phyloP scores from a whole-genome alignment of 2,797 vertebrate genomes.

The Botia kubotai region DNA sequence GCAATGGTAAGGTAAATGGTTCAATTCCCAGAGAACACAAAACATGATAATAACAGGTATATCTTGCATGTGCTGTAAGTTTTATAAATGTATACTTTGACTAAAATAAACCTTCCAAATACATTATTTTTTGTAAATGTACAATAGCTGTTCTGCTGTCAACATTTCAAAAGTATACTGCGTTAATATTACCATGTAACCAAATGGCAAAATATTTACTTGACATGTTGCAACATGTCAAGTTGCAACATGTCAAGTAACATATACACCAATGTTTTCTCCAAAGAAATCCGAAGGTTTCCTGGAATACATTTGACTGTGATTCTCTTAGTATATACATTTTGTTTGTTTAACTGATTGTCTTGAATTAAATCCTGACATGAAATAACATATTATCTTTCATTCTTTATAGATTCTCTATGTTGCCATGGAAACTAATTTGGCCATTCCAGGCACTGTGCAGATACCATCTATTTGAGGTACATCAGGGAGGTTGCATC shows the following conservation, averaged over 20 bases:
- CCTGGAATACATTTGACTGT: neutral
- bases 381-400: slow-evolving; percentile 31
- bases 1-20: neutral
- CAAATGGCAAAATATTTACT: neutral
- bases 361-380: slow-evolving; percentile 13
- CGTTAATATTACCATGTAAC: neutral
- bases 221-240: slow-evolving; percentile 19
- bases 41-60: neutral
- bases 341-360: neutral
- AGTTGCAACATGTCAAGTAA: slow-evolving; percentile 10
- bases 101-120: neutral
- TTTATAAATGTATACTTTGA: neutral
- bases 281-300: too few relatives aligned
- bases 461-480: slow-evolving; percentile 64
- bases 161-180: neutral
- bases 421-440: slow-evolving; percentile 76
- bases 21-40: neutral
- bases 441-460: slow-evolving; percentile 66
- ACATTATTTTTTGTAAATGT: neutral
- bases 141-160: neutral
- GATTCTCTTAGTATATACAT: neutral
- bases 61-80: neutral
- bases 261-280: neutral
- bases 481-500: slow-evolving; percentile 67
- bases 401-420: slow-evolving; percentile 68